Percentiles rank a stretch among this genome's conserved stretches.
phyloP scores from a whole-genome alignment of 2,797 vertebrate species.

The Thunnus albacares region DNA sequence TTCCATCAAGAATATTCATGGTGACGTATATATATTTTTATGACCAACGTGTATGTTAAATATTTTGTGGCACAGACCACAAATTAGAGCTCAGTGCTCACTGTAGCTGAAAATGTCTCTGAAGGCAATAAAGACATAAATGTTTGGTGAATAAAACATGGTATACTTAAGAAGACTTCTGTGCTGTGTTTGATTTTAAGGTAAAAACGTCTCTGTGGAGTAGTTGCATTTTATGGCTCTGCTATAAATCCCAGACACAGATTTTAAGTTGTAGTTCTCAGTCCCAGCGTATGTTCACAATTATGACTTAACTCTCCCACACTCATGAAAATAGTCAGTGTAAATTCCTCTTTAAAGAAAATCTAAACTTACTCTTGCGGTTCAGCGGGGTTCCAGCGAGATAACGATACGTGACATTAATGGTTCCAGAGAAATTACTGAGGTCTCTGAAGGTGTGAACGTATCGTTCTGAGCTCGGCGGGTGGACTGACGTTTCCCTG shows the following conservation, averaged over 20 bases:
- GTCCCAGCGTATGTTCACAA: constrained; percentile 9
- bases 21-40: not conserved
- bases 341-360: constrained; percentile 41
- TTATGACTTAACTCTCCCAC: constrained; percentile 11
- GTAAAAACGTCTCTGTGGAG: constrained; percentile 33
- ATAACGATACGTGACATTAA: constrained; percentile 97
- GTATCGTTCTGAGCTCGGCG: constrained; percentile 93
- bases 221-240: constrained; percentile 32
- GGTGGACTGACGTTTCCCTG: constrained; percentile 92
- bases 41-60: not conserved
- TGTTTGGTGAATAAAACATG: constrained; percentile 8
- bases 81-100: not conserved
- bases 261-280: constrained; percentile 20
- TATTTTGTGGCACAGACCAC: not conserved
- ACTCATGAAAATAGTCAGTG: constrained; percentile 9
- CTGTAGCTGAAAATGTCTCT: not conserved
- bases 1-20: not conserved
- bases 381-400: constrained; percentile 94
- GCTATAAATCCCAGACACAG: constrained; percentile 23
- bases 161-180: not conserved
- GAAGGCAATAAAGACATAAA: constrained; percentile 8
- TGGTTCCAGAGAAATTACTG: constrained; percentile 96
- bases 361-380: constrained; percentile 93
- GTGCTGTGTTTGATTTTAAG: constrained; percentile 30
- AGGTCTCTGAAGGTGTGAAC: constrained; percentile 95